Percentiles rank a stretch among this genome's conserved stretches.
Evolutionary conservation across 1,140 invertebrate genomes (phyloP).

Genomic region (Orius laevigatus): DNA sequence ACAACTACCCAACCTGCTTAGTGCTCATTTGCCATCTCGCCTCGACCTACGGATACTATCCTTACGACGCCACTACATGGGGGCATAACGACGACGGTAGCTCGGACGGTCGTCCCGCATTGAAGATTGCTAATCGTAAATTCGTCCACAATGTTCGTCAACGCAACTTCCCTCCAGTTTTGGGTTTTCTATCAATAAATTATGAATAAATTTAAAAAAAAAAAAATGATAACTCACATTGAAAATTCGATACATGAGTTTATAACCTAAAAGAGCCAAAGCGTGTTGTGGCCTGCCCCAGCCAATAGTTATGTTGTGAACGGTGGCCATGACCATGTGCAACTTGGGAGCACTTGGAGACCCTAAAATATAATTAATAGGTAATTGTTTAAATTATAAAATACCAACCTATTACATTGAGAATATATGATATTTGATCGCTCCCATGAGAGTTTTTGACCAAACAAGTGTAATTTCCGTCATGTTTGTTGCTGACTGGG

Average conservation of each 20-base stretch:
- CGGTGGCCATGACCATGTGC: not conserved
- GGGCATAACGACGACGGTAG: too few species aligned
- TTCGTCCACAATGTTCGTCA: not conserved
- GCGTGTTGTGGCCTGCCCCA: not conserved
- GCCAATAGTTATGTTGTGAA: not conserved
- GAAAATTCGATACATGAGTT: not conserved
- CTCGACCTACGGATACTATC: too few species aligned
- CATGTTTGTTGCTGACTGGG: not conserved
- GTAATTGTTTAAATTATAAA: not conserved
- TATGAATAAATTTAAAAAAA: not conserved
- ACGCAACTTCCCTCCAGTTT: not conserved
- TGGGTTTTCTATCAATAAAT: not conserved
- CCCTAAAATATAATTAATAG: not conserved
- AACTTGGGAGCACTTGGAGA: slow-evolving; percentile 2
- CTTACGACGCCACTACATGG: too few species aligned
- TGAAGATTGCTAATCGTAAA: not conserved
- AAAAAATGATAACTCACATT: not conserved
- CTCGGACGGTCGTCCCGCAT: not conserved
- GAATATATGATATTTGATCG: not conserved
- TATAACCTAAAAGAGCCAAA: not conserved
- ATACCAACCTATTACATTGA: not conserved
- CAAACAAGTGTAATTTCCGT: not conserved
- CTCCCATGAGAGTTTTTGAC: not conserved
- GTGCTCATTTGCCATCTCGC: too few species aligned
- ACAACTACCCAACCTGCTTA: too few species aligned